These are phyloP conservation scores for Euglossa dilemma DNA, from an alignment of 1,140 invertebrate genomes.

Conservation along the genomic window DNA sequence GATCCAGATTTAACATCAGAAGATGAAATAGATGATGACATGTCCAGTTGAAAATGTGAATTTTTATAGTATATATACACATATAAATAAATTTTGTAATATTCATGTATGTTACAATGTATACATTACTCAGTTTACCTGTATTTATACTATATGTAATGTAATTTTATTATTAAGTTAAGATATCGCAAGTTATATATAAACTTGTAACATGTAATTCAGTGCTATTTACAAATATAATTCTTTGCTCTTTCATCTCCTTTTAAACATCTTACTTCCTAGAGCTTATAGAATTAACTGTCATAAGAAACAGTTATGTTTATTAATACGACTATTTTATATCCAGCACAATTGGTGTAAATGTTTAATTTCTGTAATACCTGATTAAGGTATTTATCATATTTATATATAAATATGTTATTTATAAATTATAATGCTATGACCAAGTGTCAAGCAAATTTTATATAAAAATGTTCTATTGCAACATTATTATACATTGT, in stretches of 20 bases:
- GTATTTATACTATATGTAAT: not conserved
- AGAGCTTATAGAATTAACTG: not conserved
- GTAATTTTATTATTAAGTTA: not conserved
- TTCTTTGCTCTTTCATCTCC: not conserved
- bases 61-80: not conserved
- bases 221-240: not conserved
- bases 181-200: not conserved
- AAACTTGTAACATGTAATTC: not conserved
- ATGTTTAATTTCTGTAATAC: not conserved
- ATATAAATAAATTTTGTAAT: constrained; percentile 1
- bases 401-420: constrained; percentile 8
- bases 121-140: not conserved
- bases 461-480: not conserved
- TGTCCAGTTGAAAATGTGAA: constrained; percentile 55
- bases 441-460: constrained; percentile 24
- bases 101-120: not conserved
- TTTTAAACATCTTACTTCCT: not conserved
- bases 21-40: constrained; percentile 68
- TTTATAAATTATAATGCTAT: not conserved
- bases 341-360: no score
- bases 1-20: constrained; percentile 92
- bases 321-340: no score
- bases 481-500: not conserved
- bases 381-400: not conserved
- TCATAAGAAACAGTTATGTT: not conserved